Percentiles rank a stretch among this genome's conserved stretches.
These are phyloP conservation scores for Hemiscyllium ocellatum DNA, from an alignment of 2,113 vertebrate genomes.

Conservation along the genomic window DNA sequence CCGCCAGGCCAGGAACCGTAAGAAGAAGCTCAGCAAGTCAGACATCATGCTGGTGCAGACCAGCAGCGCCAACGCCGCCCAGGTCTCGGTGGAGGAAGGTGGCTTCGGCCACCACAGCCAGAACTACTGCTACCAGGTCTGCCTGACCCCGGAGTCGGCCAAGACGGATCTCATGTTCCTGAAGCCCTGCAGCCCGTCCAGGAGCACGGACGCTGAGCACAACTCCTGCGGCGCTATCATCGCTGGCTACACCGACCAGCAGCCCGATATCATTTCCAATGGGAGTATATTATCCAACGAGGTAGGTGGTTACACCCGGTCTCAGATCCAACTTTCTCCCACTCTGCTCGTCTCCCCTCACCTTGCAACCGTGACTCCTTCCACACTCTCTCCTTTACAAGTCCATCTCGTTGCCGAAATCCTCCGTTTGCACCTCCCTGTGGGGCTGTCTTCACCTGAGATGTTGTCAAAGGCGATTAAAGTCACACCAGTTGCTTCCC, in stretches of 20 bases:
- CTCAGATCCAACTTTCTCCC: no score
- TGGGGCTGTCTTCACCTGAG: background rate
- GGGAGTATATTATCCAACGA: constrained; percentile 89
- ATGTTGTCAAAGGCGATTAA: background rate
- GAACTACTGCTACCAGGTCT: constrained; percentile 98
- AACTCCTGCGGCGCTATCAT: constrained; percentile 86
- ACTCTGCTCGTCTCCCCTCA: no score
- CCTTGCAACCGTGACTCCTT: background rate
- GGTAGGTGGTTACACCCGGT: constrained; percentile 61
- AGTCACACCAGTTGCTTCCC: background rate
- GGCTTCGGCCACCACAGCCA: constrained; percentile 86
- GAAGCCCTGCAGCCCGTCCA: constrained; percentile 85
- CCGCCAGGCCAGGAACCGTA: constrained; percentile 78
- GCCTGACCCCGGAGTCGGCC: constrained; percentile 93
- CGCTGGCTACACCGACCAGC: constrained; percentile 83
- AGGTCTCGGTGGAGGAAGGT: constrained; percentile 80
- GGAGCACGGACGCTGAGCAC: constrained; percentile 82
- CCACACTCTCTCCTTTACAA: background rate
- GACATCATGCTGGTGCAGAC: constrained; percentile 98
- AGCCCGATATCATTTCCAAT: constrained; percentile 96
- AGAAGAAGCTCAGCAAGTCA: constrained; percentile 96
- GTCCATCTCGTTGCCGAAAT: no score
- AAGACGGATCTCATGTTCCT: constrained; percentile 98
- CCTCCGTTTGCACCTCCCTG: no score
- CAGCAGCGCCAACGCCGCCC: constrained; percentile 64